Base-by-base conservation (phyloP, 2,888 invertebrate genomes). In the Malthinus flaveolus region DNA sequence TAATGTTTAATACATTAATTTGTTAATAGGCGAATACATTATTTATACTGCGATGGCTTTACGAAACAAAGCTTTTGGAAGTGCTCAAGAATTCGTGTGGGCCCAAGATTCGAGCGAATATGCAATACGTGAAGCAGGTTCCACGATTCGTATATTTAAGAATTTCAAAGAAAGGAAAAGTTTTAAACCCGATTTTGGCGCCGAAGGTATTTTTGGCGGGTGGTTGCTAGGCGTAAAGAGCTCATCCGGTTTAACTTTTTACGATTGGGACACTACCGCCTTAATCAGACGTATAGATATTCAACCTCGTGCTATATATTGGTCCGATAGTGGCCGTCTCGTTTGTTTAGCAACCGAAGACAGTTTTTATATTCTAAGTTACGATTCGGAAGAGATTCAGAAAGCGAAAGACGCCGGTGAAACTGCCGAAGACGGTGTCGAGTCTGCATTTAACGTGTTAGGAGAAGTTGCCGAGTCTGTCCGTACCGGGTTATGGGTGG, bases 21-120 rank as follows among this genome's bases (percentile, higher is more conserved):
- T 42, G 23, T 15, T 47, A 48, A 7, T 36, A 59, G 59, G 59
- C 3, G 99, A 99, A 78, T 99, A 97, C 78, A 99, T 99, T 47
- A 98, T 99, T 70, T 99, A 99, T 82, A 99, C 99, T 0, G 96
- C 99, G 0, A 97, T 99, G 97, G 98, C 98, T 0, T 81, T 99
- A 63, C 84, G 99, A 50, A 99, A 99, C 79, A 99, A 99, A 77
- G 97, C 97, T 1, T 99, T 98, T 75, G 99, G 99, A 0, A 90
- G 94, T 8, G 98, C 97, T 0, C 94, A 97, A 71, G 99, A 99
- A 81, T 99, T 99, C 76, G 98, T 98, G 0, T 99, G 99, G 99
- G 95, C 96, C 0, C 85, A 90, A 47, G 99, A 99, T 77, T 95
- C 97, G 32, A 95, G 95, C 42, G 94, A 97, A 69, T 93, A 92